phyloP scores from a whole-genome alignment of 2,888 invertebrate species.

The Pammene aurita region DNA sequence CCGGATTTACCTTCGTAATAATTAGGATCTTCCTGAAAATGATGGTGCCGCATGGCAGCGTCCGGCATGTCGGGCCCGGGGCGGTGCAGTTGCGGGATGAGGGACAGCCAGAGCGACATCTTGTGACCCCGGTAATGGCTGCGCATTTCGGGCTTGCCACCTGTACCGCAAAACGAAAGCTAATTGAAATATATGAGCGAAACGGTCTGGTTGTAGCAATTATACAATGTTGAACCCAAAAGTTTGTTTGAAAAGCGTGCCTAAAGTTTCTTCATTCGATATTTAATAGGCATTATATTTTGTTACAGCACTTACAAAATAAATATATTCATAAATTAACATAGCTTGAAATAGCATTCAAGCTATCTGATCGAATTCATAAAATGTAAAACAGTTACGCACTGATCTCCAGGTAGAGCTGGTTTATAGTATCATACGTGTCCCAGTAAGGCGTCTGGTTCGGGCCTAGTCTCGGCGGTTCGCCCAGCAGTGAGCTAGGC shows the following conservation, averaged over 20 bases:
- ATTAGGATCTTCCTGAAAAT: slow-evolving; percentile 91
- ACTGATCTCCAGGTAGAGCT: slow-evolving; percentile 93
- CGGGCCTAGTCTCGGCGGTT: slow-evolving; percentile 68
- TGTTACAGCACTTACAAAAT: too few species aligned
- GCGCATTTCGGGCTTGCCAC: slow-evolving; percentile 89
- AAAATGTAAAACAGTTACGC: slow-evolving; percentile 57
- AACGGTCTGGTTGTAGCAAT: slow-evolving; percentile 48
- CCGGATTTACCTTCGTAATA: slow-evolving; percentile 88
- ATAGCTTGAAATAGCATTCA: slow-evolving; percentile 7
- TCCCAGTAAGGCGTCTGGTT: slow-evolving; percentile 91
- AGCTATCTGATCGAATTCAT: not conserved
- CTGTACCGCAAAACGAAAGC: slow-evolving; percentile 66
- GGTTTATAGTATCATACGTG: slow-evolving; percentile 94
- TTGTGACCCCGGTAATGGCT: slow-evolving; percentile 97
- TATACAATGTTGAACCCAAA: slow-evolving; percentile 52
- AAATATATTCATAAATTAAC: not conserved
- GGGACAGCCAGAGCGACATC: slow-evolving; percentile 95
- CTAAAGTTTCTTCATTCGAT: slow-evolving; percentile 7
- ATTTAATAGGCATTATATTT: not conserved
- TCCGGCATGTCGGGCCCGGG: slow-evolving; percentile 89
- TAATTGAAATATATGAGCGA: slow-evolving; percentile 62
- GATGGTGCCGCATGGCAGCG: slow-evolving; percentile 93
- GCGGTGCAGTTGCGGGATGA: slow-evolving; percentile 94
- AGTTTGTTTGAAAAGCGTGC: slow-evolving; percentile 52
- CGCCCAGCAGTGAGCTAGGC: slow-evolving; percentile 78